Conservation (phyloP, 2,888 invertebrate genomes). For the Steinernema scapterisci region DNA sequence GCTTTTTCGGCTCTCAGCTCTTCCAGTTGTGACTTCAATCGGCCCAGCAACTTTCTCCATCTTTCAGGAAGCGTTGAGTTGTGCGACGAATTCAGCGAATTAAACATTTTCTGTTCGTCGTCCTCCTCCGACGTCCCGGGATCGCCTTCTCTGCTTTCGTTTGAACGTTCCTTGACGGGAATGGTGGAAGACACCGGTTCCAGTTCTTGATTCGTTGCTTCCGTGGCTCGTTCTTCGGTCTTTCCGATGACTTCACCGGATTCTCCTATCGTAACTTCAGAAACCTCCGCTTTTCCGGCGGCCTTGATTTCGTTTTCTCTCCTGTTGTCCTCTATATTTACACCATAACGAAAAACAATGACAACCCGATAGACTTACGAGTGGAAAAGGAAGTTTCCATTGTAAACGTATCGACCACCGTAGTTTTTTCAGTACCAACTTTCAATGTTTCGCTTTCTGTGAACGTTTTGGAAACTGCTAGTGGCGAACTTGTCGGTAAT, state of each 20-base stretch:
- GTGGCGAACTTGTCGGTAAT: too few relatives aligned
- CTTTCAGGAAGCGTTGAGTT: neutral
- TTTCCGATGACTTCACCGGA: neutral
- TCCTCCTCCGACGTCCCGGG: neutral
- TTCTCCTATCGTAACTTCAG: neutral
- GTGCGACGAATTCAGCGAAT: neutral
- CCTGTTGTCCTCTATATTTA: neutral
- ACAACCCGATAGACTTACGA: neutral
- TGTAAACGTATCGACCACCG: neutral
- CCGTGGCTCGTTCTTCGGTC: too few relatives aligned
- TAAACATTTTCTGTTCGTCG: neutral
- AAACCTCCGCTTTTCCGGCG: neutral
- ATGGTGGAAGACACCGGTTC: too few relatives aligned
- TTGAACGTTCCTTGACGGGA: neutral
- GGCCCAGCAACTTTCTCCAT: conserved; percentile 3
- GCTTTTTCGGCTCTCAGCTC: neutral
- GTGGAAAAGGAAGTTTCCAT: neutral
- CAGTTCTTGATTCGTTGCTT: too few relatives aligned
- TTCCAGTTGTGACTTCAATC: conserved; percentile 30
- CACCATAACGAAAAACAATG: neutral
- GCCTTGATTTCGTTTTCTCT: neutral
- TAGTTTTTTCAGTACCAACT: neutral
- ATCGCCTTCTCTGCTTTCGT: neutral
- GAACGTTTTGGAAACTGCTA: too few relatives aligned
- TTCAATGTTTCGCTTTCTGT: too few relatives aligned